Base-by-base conservation (phyloP, 1,140 invertebrate genomes). In the Bombus pyrosoma region DNA sequence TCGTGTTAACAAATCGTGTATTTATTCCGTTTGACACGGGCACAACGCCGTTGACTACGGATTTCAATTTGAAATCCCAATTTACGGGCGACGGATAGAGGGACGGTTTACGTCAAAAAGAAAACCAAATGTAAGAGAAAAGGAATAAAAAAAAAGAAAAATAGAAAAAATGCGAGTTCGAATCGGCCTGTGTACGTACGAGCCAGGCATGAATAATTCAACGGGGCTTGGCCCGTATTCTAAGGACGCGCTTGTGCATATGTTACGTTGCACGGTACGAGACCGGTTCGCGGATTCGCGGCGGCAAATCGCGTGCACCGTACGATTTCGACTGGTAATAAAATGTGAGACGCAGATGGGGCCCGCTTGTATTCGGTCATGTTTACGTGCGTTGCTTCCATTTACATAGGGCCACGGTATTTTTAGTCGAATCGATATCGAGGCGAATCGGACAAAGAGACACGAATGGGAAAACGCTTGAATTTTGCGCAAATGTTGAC, bases 121-220 rank as follows among this genome's bases (percentile, higher is more conserved):
- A 18, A 34, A 34, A 66, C 13, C 6, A 66, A 18, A 32, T 3
- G 15, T 66, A 66, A 66, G 32, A 37, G 37, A 28, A 25, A 13
- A 12, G 53, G 32, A 53, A 79, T 53, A 82, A 10, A 83, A 59
- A 13, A 64, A 13, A 37, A 39, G 22, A 47, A 75, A 81, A 83
- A 59, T 62, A 47, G 39, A 39, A 79, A 80, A 75, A 82, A 73
- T 76, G 73, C 28, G 72, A 71, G 66, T 81, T 87, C 74, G 78
- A 81, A 69, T 89, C 68, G 57, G n/a, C 18, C 28, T 69, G 66
- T 71, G 68, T 86, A 84, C 83, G 83, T 78, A 78, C 37, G 39
- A 39, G 57, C 5, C 32, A 53, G 22, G 18, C 28, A 91, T 91
- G 90, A 91, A 91, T 91, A 88, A 91, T 91, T 91, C 89, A 88